Base-by-base conservation (phyloP, 2,888 invertebrate species). In the Chloroclysta siterata region DNA sequence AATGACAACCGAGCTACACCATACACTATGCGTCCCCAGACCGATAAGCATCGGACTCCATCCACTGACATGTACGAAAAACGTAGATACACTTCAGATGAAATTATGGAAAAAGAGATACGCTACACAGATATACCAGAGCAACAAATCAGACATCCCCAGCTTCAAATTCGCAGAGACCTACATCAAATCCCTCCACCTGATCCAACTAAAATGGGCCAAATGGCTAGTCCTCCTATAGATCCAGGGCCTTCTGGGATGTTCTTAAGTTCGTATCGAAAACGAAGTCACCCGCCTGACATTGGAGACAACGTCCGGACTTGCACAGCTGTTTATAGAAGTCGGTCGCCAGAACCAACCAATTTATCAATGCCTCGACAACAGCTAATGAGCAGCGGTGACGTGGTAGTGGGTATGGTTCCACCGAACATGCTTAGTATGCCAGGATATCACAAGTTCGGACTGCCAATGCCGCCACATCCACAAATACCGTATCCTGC, bases 91-190 rank as follows among this genome's bases (percentile, higher is more conserved):
- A 93, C 90, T 53, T 89, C 90, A 2, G 93, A 90, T 51, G 89
- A 92, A 81, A 89, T 91, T 4, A 89, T 91, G 44, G 90, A 91
- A 71, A 89, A 89, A 75, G 93, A 93, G 71, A 88, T 92, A 79
- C 87, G 92, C 15, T 93, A 89, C 64, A 77, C 84, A n/a, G 94
- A 94, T 33, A 81, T 89, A 63, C 87, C 93, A 51, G 90, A 94
- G 69, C 89, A 82, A 65, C 89, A 85, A 75, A 80, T 91, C 17
- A 78, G 93, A 76, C 92, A 92, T 78, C 95, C 95, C 13, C 94
- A 95, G 75, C 82, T 97, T 47, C 97, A 97, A 79, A 97, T 97
- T 60, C 94, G 97, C 55, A 93, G 97, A 80, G 97, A 97, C 80
- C 90, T 97, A 46, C 94, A 96, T 74, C 94, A 94, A 83, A 89